Percentiles rank a stretch among this genome's conserved stretches.
Conservation (phyloP, 2,888 invertebrate genomes). For the Subacronicta megacephala region DNA sequence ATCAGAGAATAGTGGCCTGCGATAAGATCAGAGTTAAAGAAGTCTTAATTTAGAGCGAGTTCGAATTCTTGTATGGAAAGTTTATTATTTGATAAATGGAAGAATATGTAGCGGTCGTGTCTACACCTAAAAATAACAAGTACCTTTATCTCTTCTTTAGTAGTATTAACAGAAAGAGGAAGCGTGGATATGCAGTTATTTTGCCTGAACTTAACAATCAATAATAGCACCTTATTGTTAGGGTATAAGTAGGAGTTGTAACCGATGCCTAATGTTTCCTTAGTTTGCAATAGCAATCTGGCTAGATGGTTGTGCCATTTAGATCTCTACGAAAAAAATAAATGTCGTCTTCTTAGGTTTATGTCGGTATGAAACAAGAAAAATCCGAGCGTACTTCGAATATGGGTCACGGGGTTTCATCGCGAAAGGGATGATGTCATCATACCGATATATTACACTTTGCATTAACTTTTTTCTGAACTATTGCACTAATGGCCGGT, state of each 20-base stretch:
- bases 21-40: slow-evolving; percentile 38
- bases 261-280: too few relatives aligned
- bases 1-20: slow-evolving; percentile 21
- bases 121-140: too few relatives aligned
- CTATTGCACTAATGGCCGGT: too few relatives aligned
- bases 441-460: slow-evolving; percentile 29
- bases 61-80: slow-evolving; percentile 19
- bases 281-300: too few relatives aligned
- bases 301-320: too few relatives aligned
- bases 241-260: too few relatives aligned
- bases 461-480: too few relatives aligned
- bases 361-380: slow-evolving; percentile 1
- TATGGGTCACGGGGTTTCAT: slow-evolving; percentile 29
- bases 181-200: too few relatives aligned
- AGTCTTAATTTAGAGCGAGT: slow-evolving; percentile 14
- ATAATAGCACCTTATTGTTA: too few relatives aligned
- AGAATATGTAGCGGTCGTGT: not conserved
- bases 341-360: not conserved
- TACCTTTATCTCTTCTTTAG: too few relatives aligned
- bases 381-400: slow-evolving; percentile 8
- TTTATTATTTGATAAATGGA: slow-evolving; percentile 1
- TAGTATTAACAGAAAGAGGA: too few relatives aligned
- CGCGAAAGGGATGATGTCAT: slow-evolving; percentile 25
- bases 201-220: too few relatives aligned
- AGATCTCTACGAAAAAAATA: not conserved